Evolutionary conservation across 2,888 invertebrate genomes (phyloP), one percentile per base, ranked within the genome.

Genomic region (Cosmia pyralina): DNA sequence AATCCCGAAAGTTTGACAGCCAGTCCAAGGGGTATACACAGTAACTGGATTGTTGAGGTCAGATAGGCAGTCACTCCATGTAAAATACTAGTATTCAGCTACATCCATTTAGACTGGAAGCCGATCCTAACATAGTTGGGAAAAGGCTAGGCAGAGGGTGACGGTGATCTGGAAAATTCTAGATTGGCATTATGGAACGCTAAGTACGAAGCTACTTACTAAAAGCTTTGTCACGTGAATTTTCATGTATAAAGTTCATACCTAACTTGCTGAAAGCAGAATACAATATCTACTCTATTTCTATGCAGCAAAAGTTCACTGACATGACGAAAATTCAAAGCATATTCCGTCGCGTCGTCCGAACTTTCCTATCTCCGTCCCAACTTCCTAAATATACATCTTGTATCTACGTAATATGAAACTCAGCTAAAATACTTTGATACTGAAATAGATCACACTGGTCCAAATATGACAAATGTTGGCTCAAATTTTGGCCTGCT

Each of bases 391-490:
- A 73, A 74, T 46, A 55, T 64, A 67, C 15, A 76, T 41, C 41
- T 77, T 69, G 41, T 41, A 50, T 55, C 44, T 52, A 64, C n/a
- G 19, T 17, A 15, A 77, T 62, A 70, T 60, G 19, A 60, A 70
- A 64, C 38, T 58, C 62, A 4, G 28, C 58, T 19, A 48, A 72
- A 76, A 71, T 71, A 81, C 60, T 52, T 59, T 58, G 50, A 55
- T 28, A 22, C 41, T 59, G 15, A 58, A 74, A 71, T 63, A 66
- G 19, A 58, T 44, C n/a, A 44, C 0, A 46, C 6, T 62, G 22
- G 48, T 10, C 22, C 13, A 41, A 53, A 58, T 22, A 4, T 58
- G 13, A 15, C 13, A 28, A 55, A 65, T 0, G 15, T 58, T 76
- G 15, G 52, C 13, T 8, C 19, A 38, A 63, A 52, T 34, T 0